Evolutionary conservation across 2,797 vertebrate genomes (phyloP), one percentile per base, ranked within the genome.

Genomic region (Antennarius maculatus): DNA sequence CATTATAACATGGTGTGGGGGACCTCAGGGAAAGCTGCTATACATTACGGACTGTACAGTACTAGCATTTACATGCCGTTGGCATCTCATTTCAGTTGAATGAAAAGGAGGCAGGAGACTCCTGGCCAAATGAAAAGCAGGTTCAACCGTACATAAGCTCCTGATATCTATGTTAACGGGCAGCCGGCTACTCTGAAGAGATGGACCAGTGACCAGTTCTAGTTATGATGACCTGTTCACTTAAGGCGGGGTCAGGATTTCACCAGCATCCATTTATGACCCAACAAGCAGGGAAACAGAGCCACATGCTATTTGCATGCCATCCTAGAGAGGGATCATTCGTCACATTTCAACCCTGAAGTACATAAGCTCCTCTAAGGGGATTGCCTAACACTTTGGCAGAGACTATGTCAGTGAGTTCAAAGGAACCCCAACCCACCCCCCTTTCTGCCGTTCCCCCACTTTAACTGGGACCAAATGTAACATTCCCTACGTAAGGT

Each of bases 291-390:
- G 70, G 50, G 46, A 81, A 89, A 89, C 71, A 85, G 78, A 87
- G 66, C 77, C 76, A 67, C 60, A 73, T 2, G 77, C 68, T 88
- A 86, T 90, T 88, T 86, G 69, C 14, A 64, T 82, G 69, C 53
- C 17, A 64, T 66, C 72, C 64, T 54, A 51, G 78, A 82, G 68
- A 29, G 71, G 65, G 72, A 66, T 56, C 74, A 81, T 80, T 81
- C 76, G 75, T 91, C 84, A 80, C 45, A 54, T 85, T 90, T 81
- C 74, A 81, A 74, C 66, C 57, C 71, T n/a, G 7, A 77, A 86
- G 86, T 80, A 66, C 54, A 74, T 64, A 74, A 76, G 61, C 66
- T 67, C 56, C 76, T 74, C 61, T 51, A 41, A 80, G 52, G 74
- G 61, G 73, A 82, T 77, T 79, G 74, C 75, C 65, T 53, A 80